Percentiles rank a stretch among this genome's conserved stretches.
phyloP scores from a whole-genome alignment of 2,797 vertebrate genomes.

The Malacoraja senta region DNA sequence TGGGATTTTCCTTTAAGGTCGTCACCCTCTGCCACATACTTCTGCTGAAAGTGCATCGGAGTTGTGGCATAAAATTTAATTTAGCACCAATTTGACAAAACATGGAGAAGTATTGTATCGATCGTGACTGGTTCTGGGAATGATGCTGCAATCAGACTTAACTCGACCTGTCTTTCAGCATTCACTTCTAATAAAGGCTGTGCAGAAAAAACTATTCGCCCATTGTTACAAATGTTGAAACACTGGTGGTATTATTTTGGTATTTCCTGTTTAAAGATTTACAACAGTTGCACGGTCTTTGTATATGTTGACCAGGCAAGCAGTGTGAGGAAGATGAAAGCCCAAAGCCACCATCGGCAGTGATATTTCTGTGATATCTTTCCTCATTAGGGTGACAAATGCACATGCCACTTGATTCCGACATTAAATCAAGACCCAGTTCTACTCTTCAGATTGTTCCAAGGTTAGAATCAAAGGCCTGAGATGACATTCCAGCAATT shows the following conservation, averaged over 20 bases:
- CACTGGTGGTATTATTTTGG: too few relatives aligned
- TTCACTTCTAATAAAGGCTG: not conserved
- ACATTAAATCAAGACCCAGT: not conserved
- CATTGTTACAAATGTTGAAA: not conserved
- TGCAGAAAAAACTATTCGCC: not conserved
- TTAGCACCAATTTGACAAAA: not conserved
- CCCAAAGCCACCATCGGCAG: not conserved
- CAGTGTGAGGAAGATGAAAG: not conserved
- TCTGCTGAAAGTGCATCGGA: too few relatives aligned
- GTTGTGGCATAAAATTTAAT: not conserved
- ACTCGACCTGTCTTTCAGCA: not conserved
- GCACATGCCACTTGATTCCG: not conserved
- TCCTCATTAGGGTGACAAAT: not conserved
- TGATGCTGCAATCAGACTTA: not conserved
- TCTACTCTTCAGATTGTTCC: constrained; percentile 1
- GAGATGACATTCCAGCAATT: constrained; percentile 18
- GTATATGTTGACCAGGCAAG: not conserved
- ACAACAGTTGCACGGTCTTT: not conserved
- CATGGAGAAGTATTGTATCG: not conserved
- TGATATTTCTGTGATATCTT: not conserved
- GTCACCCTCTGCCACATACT: not conserved
- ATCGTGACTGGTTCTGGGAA: not conserved
- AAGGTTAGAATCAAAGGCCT: constrained; percentile 27
- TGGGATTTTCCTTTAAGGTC: not conserved
- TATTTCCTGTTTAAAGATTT: not conserved